A percentile compares a stretch with the other conserved stretches of the same genome.
These are phyloP conservation scores for Glaucomys volans DNA, from an alignment of 2,113 vertebrate species.

Conservation along the genomic window DNA sequence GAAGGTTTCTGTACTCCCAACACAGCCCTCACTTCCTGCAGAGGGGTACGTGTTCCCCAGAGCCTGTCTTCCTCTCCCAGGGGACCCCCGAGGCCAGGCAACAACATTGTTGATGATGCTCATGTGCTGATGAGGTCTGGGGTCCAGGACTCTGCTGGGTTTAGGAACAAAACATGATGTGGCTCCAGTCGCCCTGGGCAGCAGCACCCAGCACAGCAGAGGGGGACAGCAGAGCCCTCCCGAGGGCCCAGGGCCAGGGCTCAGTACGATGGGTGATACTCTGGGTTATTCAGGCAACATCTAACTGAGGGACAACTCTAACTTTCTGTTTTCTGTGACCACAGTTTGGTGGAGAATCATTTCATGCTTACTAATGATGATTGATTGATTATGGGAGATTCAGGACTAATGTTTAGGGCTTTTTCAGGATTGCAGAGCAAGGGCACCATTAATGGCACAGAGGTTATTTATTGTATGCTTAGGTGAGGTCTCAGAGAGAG, in stretches of 20 bases:
- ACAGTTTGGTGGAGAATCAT: neutral
- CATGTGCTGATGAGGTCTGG: too few species aligned
- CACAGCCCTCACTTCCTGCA: too few species aligned
- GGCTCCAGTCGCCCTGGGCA: too few species aligned
- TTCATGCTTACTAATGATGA: neutral
- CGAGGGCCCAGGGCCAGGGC: neutral
- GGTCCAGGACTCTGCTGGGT: too few species aligned
- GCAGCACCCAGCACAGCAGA: neutral
- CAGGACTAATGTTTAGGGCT: neutral
- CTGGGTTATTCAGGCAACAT: neutral
- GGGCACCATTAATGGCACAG: neutral
- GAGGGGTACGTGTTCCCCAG: rapidly evolving
- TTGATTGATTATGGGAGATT: neutral
- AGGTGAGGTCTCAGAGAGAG: neutral
- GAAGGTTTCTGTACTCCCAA: too few species aligned
- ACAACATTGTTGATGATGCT: too few species aligned
- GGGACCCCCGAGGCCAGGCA: too few species aligned
- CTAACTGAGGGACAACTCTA: neutral
- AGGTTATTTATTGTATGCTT: rapidly evolving
- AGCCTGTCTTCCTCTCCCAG: neutral
- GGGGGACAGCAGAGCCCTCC: neutral
- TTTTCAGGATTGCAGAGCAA: neutral
- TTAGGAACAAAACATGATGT: neutral
- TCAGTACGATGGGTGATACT: too few species aligned
- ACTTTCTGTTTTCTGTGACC: neutral